These are phyloP conservation scores for Clarias laeviceps DNA, from an alignment of 2,797 vertebrate species.

Conservation along the genomic window DNA sequence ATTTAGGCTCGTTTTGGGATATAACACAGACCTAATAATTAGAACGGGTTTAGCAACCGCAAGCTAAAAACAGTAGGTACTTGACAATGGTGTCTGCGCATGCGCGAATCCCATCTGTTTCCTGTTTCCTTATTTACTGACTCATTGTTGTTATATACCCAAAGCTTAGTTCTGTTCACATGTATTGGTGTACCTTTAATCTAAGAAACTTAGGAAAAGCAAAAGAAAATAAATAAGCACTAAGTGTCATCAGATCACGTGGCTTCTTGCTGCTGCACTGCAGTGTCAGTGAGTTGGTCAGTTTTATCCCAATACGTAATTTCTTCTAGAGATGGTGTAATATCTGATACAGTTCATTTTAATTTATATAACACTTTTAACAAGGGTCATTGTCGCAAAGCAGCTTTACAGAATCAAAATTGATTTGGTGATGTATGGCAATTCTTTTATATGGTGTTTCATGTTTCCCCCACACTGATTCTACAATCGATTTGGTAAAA, in stretches of 20 bases:
- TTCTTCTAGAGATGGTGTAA: neutral
- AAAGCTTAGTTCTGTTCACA: neutral
- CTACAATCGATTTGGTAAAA: too few relatives aligned
- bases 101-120: conserved; percentile 31
- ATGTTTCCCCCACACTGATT: too few relatives aligned
- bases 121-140: conserved; percentile 34
- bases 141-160: conserved; percentile 21
- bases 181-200: too few relatives aligned
- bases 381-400: too few relatives aligned
- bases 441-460: too few relatives aligned
- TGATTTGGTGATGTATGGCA: too few relatives aligned
- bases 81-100: conserved; percentile 35
- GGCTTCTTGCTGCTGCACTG: neutral
- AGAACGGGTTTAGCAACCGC: conserved; percentile 15
- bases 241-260: neutral
- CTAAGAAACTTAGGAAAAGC: neutral
- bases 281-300: neutral
- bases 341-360: too few relatives aligned
- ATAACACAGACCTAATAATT: neutral
- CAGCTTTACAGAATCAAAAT: too few relatives aligned
- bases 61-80: conserved; percentile 29
- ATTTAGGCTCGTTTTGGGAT: neutral
- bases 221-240: neutral
- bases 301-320: neutral
- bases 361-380: too few relatives aligned